Conservation (phyloP, 2,888 invertebrate genomes). For the Drosophila macrospina region DNA sequence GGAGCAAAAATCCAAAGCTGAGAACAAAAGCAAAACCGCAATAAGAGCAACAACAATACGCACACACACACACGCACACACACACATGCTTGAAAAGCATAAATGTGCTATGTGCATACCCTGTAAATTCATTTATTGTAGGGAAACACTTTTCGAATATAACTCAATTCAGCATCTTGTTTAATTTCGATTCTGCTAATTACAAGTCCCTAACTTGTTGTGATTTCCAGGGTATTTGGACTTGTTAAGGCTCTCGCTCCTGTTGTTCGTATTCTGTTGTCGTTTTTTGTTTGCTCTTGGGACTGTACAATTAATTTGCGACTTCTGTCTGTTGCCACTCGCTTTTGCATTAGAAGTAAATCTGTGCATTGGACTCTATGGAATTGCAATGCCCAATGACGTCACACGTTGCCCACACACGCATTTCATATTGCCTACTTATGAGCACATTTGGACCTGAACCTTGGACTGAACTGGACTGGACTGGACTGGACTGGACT, state of each 20-base stretch:
- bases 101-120: slow-evolving; percentile 15
- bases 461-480: background rate
- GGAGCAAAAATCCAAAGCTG: slow-evolving; percentile 49
- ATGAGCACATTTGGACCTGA: slow-evolving; percentile 21
- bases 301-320: slow-evolving; percentile 71
- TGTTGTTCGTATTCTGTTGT: slow-evolving; percentile 22
- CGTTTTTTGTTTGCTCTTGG: slow-evolving; percentile 23
- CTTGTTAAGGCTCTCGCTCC: slow-evolving; percentile 30
- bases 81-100: background rate
- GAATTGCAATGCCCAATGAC: slow-evolving; percentile 61
- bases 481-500: background rate
- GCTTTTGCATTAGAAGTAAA: slow-evolving; percentile 70
- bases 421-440: slow-evolving; percentile 43
- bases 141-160: background rate
- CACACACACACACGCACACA: no score
- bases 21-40: slow-evolving; percentile 36
- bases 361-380: slow-evolving; percentile 62
- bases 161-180: background rate
- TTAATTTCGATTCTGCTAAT: background rate
- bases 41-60: slow-evolving; percentile 15
- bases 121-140: slow-evolving; percentile 9
- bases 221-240: slow-evolving; percentile 14
- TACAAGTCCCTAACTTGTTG: background rate
- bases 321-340: slow-evolving; percentile 29
- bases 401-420: slow-evolving; percentile 53